Percentiles rank a stretch among this genome's conserved stretches.
These are phyloP conservation scores for Stichodactyla helianthus DNA, from an alignment of 64 coral and sea anemone genomes.

Conservation along the genomic window DNA sequence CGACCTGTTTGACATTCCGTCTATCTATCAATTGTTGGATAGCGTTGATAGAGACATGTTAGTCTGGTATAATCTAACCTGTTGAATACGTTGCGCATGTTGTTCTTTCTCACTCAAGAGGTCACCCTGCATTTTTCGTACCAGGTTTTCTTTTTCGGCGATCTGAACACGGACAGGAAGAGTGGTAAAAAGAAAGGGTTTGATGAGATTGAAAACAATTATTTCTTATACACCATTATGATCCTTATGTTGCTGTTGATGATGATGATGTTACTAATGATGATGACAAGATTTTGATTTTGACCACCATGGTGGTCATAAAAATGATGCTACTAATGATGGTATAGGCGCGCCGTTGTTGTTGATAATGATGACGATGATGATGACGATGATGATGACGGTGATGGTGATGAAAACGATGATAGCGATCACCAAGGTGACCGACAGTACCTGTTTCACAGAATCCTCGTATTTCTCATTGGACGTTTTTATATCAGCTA, in stretches of 20 bases:
- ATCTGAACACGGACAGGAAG: background rate
- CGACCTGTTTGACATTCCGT: background rate
- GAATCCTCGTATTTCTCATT: constrained; percentile 71
- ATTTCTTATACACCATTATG: no score
- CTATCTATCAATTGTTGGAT: no score
- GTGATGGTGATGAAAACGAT: background rate
- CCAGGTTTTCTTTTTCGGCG: constrained; percentile 14
- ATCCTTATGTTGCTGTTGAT: background rate
- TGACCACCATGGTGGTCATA: background rate
- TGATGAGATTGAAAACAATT: background rate
- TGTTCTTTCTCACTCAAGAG: constrained; percentile 8
- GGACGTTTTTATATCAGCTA: constrained; percentile 60
- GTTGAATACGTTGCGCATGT: constrained; percentile 15
- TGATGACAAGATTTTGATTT: background rate
- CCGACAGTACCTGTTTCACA: constrained; percentile 49
- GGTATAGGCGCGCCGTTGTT: background rate
- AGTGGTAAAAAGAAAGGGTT: background rate
- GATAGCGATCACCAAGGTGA: background rate
- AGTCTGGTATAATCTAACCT: constrained; percentile 1
- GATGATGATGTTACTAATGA: background rate
- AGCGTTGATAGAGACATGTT: background rate
- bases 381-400: background rate
- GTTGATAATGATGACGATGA: background rate
- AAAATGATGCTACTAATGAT: background rate
- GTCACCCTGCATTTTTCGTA: background rate